Conservation (phyloP, 2,888 invertebrate genomes). For the Trachelus troglodyta region DNA sequence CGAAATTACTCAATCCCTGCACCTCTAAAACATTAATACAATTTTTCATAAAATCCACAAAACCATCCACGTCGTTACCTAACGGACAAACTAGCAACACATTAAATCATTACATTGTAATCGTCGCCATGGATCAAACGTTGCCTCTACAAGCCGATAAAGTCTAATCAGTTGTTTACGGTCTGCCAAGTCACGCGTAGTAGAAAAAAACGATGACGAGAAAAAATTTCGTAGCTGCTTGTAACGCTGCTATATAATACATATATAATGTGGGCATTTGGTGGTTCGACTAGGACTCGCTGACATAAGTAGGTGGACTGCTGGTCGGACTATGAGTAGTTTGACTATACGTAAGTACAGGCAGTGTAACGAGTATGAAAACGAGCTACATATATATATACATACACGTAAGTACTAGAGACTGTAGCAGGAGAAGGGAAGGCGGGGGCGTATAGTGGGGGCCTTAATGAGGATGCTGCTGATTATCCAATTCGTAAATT, state of each 20-base stretch:
- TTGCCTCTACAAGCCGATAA: background rate
- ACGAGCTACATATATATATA: slow-evolving; percentile 5
- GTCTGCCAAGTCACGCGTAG: slow-evolving; percentile 28
- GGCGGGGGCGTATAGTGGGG: slow-evolving; percentile 64
- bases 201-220: slow-evolving; percentile 6
- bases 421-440: slow-evolving; percentile 49
- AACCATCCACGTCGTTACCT: background rate
- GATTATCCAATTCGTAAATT: slow-evolving; percentile 74
- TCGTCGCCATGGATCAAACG: background rate
- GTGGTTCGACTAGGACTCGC: slow-evolving; percentile 4
- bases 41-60: background rate
- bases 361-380: background rate
- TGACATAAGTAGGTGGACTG: slow-evolving; percentile 15
- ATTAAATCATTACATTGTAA: background rate
- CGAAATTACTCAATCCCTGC: background rate
- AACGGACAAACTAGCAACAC: background rate
- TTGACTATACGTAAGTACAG: slow-evolving; percentile 17
- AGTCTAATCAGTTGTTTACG: slow-evolving; percentile 27
- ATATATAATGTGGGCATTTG: background rate
- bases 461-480: slow-evolving; percentile 75
- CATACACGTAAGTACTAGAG: background rate
- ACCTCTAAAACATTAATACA: background rate
- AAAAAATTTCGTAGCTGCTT: background rate
- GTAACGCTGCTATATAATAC: background rate
- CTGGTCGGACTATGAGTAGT: slow-evolving; percentile 23